These are phyloP conservation scores for Sprattus sprattus DNA, from an alignment of 2,113 vertebrate genomes.

Conservation along the genomic window DNA sequence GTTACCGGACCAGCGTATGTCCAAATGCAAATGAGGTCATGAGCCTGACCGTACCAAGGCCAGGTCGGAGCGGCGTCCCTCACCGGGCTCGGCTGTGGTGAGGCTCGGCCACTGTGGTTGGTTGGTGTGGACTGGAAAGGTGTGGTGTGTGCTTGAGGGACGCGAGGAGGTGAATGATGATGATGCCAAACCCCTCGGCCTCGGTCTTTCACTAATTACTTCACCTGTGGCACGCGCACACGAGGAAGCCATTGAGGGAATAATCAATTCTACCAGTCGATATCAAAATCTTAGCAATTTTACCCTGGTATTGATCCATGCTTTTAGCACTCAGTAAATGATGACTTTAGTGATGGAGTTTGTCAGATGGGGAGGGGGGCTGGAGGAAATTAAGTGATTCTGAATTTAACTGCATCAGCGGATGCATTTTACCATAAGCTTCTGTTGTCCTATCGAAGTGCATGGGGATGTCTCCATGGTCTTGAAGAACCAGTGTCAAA, in stretches of 20 bases:
- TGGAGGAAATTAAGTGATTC: background rate
- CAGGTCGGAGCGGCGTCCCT: background rate
- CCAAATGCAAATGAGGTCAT: background rate
- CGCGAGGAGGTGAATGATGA: background rate
- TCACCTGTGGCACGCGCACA: background rate
- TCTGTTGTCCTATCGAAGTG: background rate
- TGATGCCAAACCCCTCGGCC: background rate
- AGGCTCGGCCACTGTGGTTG: background rate
- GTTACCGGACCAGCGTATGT: background rate
- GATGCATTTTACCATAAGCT: background rate
- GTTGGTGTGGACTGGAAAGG: background rate
- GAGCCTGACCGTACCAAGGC: background rate
- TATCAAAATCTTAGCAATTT: constrained; percentile 13
- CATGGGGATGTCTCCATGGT: background rate
- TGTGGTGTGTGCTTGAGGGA: background rate
- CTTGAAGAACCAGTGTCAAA: background rate
- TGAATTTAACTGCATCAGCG: background rate
- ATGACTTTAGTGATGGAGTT: constrained; percentile 4
- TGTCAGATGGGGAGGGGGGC: background rate
- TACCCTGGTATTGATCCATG: background rate
- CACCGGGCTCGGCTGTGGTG: background rate
- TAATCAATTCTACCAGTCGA: background rate
- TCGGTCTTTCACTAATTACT: background rate
- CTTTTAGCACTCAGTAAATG: constrained; percentile 14
- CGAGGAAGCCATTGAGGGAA: background rate